Percentiles rank a stretch among this genome's conserved stretches.
Conservation (phyloP, 2,797 vertebrate species). For the Benthosema pterotum region DNA sequence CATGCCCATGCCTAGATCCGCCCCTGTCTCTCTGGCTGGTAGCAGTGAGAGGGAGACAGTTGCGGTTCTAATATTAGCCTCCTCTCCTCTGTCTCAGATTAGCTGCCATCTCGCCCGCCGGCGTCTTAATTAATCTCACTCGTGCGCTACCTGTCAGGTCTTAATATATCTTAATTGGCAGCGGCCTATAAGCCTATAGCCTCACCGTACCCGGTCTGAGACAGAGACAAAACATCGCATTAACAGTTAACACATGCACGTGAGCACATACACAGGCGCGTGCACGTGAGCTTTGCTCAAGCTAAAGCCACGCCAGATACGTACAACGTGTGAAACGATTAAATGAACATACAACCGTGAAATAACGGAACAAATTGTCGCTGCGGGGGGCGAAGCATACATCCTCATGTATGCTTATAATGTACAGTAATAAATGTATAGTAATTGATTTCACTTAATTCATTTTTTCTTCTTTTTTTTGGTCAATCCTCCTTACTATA, state of each 20-base stretch:
- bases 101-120: conserved; percentile 20
- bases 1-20: too few relatives aligned
- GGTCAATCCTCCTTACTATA: too few relatives aligned
- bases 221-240: not conserved
- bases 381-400: too few relatives aligned
- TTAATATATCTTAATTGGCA: conserved; percentile 32
- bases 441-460: too few relatives aligned
- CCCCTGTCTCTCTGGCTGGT: conserved; percentile 27
- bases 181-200: not conserved
- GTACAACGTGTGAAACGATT: too few relatives aligned
- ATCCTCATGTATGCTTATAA: too few relatives aligned
- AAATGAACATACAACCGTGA: too few relatives aligned
- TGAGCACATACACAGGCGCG: not conserved
- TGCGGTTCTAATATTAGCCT: conserved; percentile 60
- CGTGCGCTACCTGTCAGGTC: conserved; percentile 22
- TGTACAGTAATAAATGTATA: too few relatives aligned
- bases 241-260: not conserved
- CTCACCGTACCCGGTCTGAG: not conserved
- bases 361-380: too few relatives aligned
- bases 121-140: conserved; percentile 22
- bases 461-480: too few relatives aligned
- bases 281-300: too few relatives aligned
- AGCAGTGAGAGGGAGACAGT: conserved; percentile 55
- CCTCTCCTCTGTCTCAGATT: conserved; percentile 35
- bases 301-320: too few relatives aligned